Evolutionary conservation across 2,888 invertebrate species (phyloP).

Genomic region (Ophonus ardosiacus): DNA sequence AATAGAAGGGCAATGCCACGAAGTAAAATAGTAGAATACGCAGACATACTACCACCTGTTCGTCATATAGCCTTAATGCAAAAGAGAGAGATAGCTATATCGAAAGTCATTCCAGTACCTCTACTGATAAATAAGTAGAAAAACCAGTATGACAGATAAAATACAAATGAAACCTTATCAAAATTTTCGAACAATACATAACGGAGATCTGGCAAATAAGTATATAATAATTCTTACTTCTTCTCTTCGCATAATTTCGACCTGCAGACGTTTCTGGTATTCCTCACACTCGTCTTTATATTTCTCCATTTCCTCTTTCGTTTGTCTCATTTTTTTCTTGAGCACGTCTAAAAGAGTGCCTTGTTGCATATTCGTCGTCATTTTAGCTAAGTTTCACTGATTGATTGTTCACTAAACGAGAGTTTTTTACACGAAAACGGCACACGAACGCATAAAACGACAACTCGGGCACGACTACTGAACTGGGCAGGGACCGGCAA

Average conservation of each 20-base stretch:
- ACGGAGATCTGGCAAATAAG: no score
- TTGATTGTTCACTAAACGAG: constrained; percentile 47
- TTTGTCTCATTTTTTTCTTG: constrained; percentile 99
- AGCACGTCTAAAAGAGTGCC: constrained; percentile 96
- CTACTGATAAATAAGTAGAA: constrained; percentile 34
- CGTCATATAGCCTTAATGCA: constrained; percentile 22
- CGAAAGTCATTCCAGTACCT: constrained; percentile 19
- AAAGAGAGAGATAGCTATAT: constrained; percentile 38
- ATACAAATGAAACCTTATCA: background rate
- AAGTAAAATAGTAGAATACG: constrained; percentile 23
- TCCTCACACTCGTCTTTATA: constrained; percentile 99
- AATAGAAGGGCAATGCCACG: constrained; percentile 60
- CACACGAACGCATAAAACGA: constrained; percentile 37
- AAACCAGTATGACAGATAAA: constrained; percentile 45
- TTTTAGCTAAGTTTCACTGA: constrained; percentile 74
- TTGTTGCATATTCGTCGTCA: constrained; percentile 94
- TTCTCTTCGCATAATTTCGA: constrained; percentile 97
- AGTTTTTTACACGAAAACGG: constrained; percentile 54
- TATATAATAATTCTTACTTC: constrained; percentile 84
- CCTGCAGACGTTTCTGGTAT: constrained; percentile 95
- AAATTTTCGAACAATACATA: background rate
- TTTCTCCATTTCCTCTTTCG: constrained; percentile 99
- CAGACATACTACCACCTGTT: constrained; percentile 62
- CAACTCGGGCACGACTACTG: constrained; percentile 48
- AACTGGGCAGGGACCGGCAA: constrained; percentile 60